Conservation (phyloP, 2,113 vertebrate species). For the Micronycteris hirsuta region DNA sequence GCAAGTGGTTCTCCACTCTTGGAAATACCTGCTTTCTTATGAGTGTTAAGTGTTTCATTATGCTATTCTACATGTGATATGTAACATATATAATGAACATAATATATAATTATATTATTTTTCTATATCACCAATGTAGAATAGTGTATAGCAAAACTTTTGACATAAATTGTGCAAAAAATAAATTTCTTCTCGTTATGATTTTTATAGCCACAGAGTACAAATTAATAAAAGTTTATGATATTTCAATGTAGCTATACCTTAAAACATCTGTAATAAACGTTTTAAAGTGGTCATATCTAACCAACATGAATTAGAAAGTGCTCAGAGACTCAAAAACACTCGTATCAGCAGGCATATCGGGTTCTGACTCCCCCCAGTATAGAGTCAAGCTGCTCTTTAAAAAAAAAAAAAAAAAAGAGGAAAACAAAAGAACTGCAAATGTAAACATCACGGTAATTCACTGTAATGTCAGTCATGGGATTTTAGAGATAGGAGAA, state of each 20-base stretch:
- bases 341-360: background rate
- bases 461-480: background rate
- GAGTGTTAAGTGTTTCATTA: background rate
- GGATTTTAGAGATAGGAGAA: background rate
- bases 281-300: background rate
- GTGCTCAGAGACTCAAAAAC: background rate
- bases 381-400: background rate
- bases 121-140: background rate
- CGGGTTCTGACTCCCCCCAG: background rate
- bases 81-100: background rate
- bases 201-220: background rate
- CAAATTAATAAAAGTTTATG: background rate
- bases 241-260: background rate
- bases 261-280: background rate
- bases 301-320: background rate
- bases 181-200: background rate
- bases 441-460: background rate
- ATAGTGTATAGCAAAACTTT: background rate
- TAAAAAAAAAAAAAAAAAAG: background rate
- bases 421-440: background rate
- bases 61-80: background rate
- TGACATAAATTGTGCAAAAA: background rate
- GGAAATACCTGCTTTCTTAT: background rate
- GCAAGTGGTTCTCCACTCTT: background rate
- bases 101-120: background rate